A percentile compares a stretch with the other conserved stretches of the same genome.
These are phyloP conservation scores for Gallinago undulata DNA, from an alignment of 2,113 vertebrate species.

Conservation along the genomic window DNA sequence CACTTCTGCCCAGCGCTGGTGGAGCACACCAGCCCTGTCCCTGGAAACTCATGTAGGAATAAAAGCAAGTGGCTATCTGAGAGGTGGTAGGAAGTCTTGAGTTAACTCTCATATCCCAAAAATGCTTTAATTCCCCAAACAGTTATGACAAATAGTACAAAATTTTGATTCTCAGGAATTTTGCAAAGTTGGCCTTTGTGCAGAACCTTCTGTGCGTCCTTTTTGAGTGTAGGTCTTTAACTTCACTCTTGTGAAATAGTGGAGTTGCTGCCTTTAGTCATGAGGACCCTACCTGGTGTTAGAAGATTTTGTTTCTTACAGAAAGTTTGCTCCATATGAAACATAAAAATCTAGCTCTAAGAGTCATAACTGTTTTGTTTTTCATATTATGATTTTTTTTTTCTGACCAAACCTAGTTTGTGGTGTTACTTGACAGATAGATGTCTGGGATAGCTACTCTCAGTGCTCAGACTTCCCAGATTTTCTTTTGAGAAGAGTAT, in stretches of 20 bases:
- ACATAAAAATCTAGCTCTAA: background rate
- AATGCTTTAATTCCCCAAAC: background rate
- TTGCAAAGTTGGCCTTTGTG: background rate
- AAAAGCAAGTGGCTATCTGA: background rate
- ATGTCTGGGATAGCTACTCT: background rate
- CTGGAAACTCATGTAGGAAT: background rate
- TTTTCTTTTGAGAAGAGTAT: background rate
- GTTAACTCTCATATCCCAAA: fast-evolving
- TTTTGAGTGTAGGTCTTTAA: background rate
- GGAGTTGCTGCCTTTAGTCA: fast-evolving
- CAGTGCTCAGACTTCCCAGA: background rate
- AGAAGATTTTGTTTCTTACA: background rate
- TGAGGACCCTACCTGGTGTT: background rate
- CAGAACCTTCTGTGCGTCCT: no score
- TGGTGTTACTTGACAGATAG: fast-evolving
- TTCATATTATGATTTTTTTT: background rate
- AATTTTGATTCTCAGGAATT: fast-evolving
- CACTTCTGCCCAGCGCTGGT: background rate
- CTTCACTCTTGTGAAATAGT: background rate
- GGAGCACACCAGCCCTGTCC: no score
- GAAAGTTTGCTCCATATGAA: background rate
- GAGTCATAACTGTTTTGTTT: background rate
- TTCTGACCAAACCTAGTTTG: background rate
- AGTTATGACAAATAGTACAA: background rate
- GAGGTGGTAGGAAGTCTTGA: background rate